Evolutionary conservation across 2,888 invertebrate species (phyloP).

Genomic region (Parelbella ahira): DNA sequence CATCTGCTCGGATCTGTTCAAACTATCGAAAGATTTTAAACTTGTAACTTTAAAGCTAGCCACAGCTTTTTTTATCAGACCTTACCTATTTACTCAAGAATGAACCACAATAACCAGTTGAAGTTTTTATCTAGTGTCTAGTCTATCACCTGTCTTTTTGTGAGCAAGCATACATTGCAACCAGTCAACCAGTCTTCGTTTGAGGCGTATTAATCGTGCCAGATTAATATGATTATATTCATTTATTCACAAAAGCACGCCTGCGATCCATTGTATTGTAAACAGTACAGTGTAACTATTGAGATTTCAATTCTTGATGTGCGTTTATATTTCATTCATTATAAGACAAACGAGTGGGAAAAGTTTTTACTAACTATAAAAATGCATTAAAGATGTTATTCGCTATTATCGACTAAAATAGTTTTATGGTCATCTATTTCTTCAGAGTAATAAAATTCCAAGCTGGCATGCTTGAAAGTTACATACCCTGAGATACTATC

Average conservation of each 20-base stretch:
- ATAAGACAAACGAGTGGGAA: conserved; percentile 5
- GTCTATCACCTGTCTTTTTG: conserved; percentile 22
- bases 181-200: conserved; percentile 18
- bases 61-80: too few relatives aligned
- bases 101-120: conserved; percentile 10
- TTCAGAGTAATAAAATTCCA: too few relatives aligned
- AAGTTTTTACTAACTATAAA: conserved; percentile 7
- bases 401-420: too few relatives aligned
- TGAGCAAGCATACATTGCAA: conserved; percentile 11
- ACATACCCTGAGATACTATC: too few relatives aligned
- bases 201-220: conserved; percentile 24
- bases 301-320: conserved; percentile 22
- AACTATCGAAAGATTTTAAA: too few relatives aligned
- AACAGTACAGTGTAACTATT: conserved; percentile 20
- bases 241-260: conserved; percentile 24
- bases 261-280: conserved; percentile 24
- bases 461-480: too few relatives aligned
- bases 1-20: too few relatives aligned
- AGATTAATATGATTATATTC: conserved; percentile 25
- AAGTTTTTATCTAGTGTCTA: conserved; percentile 13
- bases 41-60: too few relatives aligned
- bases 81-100: too few relatives aligned
- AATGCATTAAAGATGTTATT: too few relatives aligned
- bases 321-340: conserved; percentile 12
- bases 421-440: too few relatives aligned